Conservation (phyloP, 2,888 invertebrate species). For the Tetanocera ferruginea region DNA sequence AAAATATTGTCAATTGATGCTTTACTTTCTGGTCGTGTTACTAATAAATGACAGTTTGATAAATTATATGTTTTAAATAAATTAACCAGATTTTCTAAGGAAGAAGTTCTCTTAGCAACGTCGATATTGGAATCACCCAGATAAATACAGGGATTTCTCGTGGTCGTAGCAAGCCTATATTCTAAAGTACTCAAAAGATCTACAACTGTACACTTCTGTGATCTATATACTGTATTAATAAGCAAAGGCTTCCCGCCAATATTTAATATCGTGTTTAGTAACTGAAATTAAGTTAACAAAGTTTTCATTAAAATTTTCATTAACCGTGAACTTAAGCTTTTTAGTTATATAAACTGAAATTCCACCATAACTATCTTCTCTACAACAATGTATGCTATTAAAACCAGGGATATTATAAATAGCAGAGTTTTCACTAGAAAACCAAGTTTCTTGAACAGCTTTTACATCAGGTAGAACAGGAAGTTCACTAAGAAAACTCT, state of each 20-base stretch:
- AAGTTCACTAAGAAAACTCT: slow-evolving; percentile 16
- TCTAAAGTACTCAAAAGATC: not conserved
- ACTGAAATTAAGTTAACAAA: too few relatives aligned
- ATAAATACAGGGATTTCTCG: slow-evolving; percentile 11
- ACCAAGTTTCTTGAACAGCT: too few relatives aligned
- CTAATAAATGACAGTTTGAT: slow-evolving; percentile 23
- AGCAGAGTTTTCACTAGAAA: too few relatives aligned
- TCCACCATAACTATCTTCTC: slow-evolving; percentile 18
- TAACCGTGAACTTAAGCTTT: too few relatives aligned
- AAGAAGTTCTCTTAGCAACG: not conserved
- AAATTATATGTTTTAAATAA: not conserved
- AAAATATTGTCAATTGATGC: too few relatives aligned
- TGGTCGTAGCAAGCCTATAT: too few relatives aligned
- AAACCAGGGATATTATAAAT: slow-evolving; percentile 31
- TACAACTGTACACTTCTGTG: not conserved
- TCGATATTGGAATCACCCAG: slow-evolving; percentile 33
- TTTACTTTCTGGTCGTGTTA: too few relatives aligned
- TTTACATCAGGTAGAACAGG: slow-evolving; percentile 12
- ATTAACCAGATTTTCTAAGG: not conserved
- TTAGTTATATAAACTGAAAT: slow-evolving; percentile 12
- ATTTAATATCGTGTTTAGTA: too few relatives aligned
- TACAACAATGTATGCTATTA: slow-evolving; percentile 28
- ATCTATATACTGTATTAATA: slow-evolving; percentile 18
- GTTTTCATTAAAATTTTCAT: too few relatives aligned
- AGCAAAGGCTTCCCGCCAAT: too few relatives aligned